Base-by-base conservation (phyloP, 2,797 vertebrate genomes). In the Zonotrichia albicollis region DNA sequence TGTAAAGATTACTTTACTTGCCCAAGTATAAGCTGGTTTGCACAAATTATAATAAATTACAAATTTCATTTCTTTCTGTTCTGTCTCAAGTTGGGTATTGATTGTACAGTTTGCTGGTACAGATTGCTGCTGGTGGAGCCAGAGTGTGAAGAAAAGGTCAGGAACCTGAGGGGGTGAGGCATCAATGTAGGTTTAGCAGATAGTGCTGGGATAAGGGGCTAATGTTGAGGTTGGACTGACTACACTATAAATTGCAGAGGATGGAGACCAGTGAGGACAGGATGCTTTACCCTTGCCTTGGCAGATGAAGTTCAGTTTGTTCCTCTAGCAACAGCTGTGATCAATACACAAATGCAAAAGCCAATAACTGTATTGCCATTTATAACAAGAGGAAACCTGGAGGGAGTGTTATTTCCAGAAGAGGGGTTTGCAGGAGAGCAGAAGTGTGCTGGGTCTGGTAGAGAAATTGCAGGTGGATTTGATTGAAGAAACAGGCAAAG, bases 31-130 rank as follows among this genome's bases (percentile, higher is more conserved):
- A 80, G 46, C 11, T 20, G 43, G 46, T 48, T 70, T 70, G 10
- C 58, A 54, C 8, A 21, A 4, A 4, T 10, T 25, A 13, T 19
- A 43, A 32, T 22, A 8, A 85, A 42, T 14, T 3, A 5, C 10
- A 26, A n/a, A 50, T 62, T 86, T 38, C 2, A 21, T 51, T 86
- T 51, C n/a, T 20, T 46, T 38, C 60, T 58, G 5, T 36, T 62
- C 54, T 55, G 1, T 2, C 0, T 58, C 21, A 25, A 9, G 38
- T 2, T 17, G 22, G 4, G 27, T 5, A 10, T 19, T 38, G 40
- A 11, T 6, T 18, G 40, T 11, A 27, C 42, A 42, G 42, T 17
- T 16, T 42, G 16, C 27, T 48, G 70, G 34, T 32, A 29, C 16
- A 10, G 1, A 0, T 6, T 26, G 55, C 27, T 51, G 42, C 46